A percentile compares a stretch with the other conserved stretches of the same genome.
Evolutionary conservation across 2,797 vertebrate genomes (phyloP).

Genomic region (Macropodus opercularis): DNA sequence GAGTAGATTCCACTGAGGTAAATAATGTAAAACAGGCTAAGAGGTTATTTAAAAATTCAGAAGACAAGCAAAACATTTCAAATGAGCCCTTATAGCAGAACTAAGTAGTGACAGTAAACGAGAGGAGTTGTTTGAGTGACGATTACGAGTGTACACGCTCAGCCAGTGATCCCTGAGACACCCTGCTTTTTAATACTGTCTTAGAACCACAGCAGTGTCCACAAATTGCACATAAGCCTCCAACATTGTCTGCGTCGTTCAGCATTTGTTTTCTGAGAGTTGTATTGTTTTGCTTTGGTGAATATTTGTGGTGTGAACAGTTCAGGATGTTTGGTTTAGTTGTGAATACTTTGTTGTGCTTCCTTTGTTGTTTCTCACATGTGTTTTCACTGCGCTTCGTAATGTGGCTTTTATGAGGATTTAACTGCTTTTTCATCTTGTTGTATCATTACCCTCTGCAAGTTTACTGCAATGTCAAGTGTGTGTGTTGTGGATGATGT

Average conservation of each 20-base stretch:
- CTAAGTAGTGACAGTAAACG: background rate
- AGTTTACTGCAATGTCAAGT: constrained; percentile 4
- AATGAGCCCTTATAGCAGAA: constrained; percentile 1
- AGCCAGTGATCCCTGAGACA: constrained; percentile 18
- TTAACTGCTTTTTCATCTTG: constrained; percentile 17
- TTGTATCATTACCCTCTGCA: constrained; percentile 11
- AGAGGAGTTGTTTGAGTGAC: constrained; percentile 3
- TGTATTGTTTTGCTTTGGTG: constrained; percentile 37
- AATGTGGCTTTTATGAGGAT: constrained; percentile 41
- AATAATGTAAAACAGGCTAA: constrained; percentile 1
- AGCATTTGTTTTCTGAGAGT: constrained; percentile 25
- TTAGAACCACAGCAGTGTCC: constrained; percentile 16
- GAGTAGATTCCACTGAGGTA: constrained; percentile 2
- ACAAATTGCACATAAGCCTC: constrained; percentile 19
- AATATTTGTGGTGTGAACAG: constrained; percentile 50
- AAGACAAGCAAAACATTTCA: constrained; percentile 11
- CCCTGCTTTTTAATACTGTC: constrained; percentile 9
- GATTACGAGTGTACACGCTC: background rate
- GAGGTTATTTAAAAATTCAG: background rate
- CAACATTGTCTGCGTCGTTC: constrained; percentile 20
- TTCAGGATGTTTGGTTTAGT: constrained; percentile 50
- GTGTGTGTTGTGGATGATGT: constrained; percentile 24
- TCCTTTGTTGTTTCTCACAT: constrained; percentile 49
- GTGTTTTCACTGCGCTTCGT: constrained; percentile 58
- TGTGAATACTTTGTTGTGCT: constrained; percentile 34